Base-by-base conservation (phyloP, 2,888 invertebrate species). In the Nemotelus pantherinus region DNA sequence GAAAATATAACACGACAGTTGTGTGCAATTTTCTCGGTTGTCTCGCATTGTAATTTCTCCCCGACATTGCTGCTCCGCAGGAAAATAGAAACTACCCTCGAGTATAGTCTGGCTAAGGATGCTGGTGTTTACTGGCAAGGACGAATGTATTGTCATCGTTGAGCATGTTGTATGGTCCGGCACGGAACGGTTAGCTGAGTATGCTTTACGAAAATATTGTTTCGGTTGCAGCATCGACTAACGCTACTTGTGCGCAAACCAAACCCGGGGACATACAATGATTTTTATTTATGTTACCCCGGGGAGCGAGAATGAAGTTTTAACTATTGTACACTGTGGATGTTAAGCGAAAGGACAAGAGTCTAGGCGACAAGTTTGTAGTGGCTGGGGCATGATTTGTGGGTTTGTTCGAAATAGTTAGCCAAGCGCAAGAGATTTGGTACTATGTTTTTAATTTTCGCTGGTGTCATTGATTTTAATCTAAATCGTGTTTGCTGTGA, bases 11-110 rank as follows among this genome's bases (percentile, higher is more conserved):
- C 74, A 74, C 74, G 74, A 63, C 63, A 63, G 74, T 74, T 74
- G 74, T 74, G 60, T 74, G 74, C 74, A 74, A 74, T 74, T 60
- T 74, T 74, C 63, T 74, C 74, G 74, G 74, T 58, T 60, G 60
- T 60, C 60, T 74, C 74, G 74, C 60, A 57, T 60, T 74, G 74
- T 74, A 74, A 74, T 74, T 74, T 60, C 44, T 44, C 7, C 25
- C 63, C 63, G 48, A 45, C 60, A 74, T 74, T 60, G 74, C 60
- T 74, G 60, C 39, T 74, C 47, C 74, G 50, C 39, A 47, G 55
- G 70, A 60, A 74, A 74, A 74, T 74, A 60, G 60, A 74, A 74
- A 74, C 74, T 63, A 60, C 70, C 74, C 74, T 48, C 48, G 74
- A 74, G 74, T 63, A 74, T 63, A 74, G n/a, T 57, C 57, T 57